phyloP scores from a whole-genome alignment of 2,888 invertebrate genomes.

The Brenthis hecate region DNA sequence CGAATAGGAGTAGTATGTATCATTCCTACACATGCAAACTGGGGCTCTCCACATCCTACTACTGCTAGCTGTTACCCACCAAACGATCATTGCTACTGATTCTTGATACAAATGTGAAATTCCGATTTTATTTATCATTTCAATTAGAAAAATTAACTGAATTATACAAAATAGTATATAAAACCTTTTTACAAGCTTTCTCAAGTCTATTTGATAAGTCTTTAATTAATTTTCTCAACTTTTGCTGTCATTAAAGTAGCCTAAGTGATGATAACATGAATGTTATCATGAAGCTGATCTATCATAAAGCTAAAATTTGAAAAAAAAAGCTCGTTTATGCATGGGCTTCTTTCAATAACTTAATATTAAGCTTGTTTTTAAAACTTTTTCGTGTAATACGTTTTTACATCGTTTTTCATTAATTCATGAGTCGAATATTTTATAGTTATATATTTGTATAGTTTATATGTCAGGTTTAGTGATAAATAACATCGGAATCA shows the following conservation, averaged over 20 bases:
- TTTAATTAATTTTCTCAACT: too few relatives aligned
- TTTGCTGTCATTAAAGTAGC: too few relatives aligned
- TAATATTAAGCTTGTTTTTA: too few relatives aligned
- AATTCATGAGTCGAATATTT: too few relatives aligned
- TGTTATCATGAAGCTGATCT: too few relatives aligned
- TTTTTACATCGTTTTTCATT: too few relatives aligned
- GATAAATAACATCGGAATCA: neutral
- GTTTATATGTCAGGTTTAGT: neutral
- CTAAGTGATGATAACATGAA: too few relatives aligned
- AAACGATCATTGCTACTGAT: conserved; percentile 3
- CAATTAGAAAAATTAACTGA: neutral
- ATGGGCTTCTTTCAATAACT: too few relatives aligned
- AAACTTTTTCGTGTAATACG: neutral
- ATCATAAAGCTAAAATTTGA: too few relatives aligned
- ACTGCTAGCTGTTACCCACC: conserved; percentile 82
- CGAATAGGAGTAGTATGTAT: conserved; percentile 90
- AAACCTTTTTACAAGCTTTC: neutral
- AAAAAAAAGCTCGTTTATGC: too few relatives aligned
- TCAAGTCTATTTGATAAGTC: too few relatives aligned
- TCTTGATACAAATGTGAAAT: neutral
- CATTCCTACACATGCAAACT: conserved; percentile 89
- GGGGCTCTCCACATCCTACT: conserved; percentile 89
- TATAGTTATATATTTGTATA: too few relatives aligned
- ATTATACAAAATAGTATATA: neutral
- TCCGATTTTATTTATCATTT: neutral